phyloP scores from a whole-genome alignment of 2,888 invertebrate genomes.

The Caenorhabditis doughertyi region DNA sequence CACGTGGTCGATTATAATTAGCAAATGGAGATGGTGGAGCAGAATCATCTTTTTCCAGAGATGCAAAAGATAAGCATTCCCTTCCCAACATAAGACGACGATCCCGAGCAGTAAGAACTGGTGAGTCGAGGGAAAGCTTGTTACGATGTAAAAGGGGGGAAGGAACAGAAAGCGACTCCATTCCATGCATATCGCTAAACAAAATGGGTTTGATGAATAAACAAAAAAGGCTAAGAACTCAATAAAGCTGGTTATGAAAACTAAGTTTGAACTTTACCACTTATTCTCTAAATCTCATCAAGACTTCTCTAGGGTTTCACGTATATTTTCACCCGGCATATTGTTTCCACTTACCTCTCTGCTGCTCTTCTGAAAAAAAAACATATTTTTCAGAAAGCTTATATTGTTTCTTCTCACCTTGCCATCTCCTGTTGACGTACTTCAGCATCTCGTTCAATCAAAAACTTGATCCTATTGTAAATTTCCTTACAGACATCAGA shows the following conservation, averaged over 20 bases:
- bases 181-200: slow-evolving; percentile 53
- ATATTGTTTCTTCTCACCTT: not conserved
- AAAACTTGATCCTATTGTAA: slow-evolving; percentile 21
- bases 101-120: slow-evolving; percentile 44
- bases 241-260: not conserved
- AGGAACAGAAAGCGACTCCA: slow-evolving; percentile 65
- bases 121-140: slow-evolving; percentile 57
- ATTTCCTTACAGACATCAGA: slow-evolving; percentile 42
- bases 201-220: not conserved
- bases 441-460: slow-evolving; percentile 39
- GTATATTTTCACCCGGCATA: not conserved
- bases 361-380: slow-evolving; percentile 30
- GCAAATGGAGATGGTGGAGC: slow-evolving; percentile 63
- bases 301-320: not conserved
- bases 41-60: slow-evolving; percentile 51
- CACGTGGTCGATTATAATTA: slow-evolving; percentile 51
- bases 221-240: not conserved
- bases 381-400: not conserved
- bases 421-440: slow-evolving; percentile 5
- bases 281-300: not conserved
- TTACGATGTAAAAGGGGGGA: slow-evolving; percentile 54
- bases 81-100: slow-evolving; percentile 53
- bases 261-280: too few species aligned
- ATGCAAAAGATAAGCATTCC: slow-evolving; percentile 62
- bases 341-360: slow-evolving; percentile 14